A percentile compares a stretch with the other conserved stretches of the same genome.
Conservation (phyloP, 2,888 invertebrate genomes). For the Lasioglossum vierecki region DNA sequence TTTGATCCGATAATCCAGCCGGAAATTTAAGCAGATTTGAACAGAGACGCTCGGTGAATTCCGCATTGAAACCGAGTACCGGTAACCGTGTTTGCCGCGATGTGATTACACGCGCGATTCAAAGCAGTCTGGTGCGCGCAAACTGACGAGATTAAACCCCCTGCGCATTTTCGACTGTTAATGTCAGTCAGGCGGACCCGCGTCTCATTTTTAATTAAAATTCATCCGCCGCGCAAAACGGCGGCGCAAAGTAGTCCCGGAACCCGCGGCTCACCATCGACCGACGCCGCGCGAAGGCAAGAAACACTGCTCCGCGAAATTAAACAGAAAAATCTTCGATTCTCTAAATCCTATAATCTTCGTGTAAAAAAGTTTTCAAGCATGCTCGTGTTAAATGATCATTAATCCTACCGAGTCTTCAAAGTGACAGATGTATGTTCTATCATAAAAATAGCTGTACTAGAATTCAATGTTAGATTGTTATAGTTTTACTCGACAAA, state of each 20-base stretch:
- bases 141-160: conserved; percentile 25
- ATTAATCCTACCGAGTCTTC: neutral
- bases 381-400: neutral
- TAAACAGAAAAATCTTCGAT: neutral
- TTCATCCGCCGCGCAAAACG: neutral
- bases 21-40: conserved; percentile 49
- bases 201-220: conserved; percentile 18
- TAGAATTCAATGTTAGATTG: neutral
- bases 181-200: neutral
- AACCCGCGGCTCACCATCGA: neutral
- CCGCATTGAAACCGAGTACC: conserved; percentile 36
- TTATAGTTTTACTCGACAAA: neutral
- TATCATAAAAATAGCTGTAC: neutral
- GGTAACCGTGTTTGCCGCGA: neutral
- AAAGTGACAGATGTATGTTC: neutral
- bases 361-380: neutral
- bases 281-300: neutral
- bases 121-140: conserved; percentile 14
- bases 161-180: conserved; percentile 10
- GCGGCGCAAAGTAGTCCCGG: neutral
- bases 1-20: conserved; percentile 43
- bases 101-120: conserved; percentile 33
- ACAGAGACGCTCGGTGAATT: conserved; percentile 26
- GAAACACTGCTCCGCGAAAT: neutral
- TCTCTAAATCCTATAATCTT: neutral